Conservation (phyloP, 1,140 invertebrate genomes). For the Theocolax elegans region DNA sequence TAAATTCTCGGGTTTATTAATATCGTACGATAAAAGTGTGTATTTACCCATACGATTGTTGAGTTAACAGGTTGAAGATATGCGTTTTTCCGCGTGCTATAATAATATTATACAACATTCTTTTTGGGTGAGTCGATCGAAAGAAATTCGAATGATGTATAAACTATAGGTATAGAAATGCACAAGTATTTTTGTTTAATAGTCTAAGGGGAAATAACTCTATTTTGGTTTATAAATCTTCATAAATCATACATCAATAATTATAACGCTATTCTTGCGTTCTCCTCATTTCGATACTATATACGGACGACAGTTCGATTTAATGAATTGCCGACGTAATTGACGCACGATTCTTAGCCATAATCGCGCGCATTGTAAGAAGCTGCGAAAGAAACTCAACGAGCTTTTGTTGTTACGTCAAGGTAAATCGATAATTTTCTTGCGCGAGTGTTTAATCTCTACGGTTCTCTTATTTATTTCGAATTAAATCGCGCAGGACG, state of each 20-base stretch:
- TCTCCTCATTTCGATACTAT: too few relatives aligned
- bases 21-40: neutral
- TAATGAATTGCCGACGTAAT: too few relatives aligned
- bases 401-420: neutral
- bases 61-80: too few relatives aligned
- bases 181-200: too few relatives aligned
- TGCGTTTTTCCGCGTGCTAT: too few relatives aligned
- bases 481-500: neutral
- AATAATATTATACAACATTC: too few relatives aligned
- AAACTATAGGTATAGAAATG: too few relatives aligned
- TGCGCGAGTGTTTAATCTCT: too few relatives aligned
- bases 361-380: slow-evolving; percentile 47
- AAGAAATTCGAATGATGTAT: too few relatives aligned
- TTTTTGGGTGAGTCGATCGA: too few relatives aligned
- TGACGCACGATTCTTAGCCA: slow-evolving; percentile 41
- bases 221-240: slow-evolving; percentile 24
- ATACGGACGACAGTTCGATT: too few relatives aligned
- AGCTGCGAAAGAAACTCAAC: neutral
- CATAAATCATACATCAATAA: slow-evolving; percentile 13
- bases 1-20: neutral
- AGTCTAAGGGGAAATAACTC: neutral
- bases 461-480: slow-evolving; percentile 35
- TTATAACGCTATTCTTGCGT: too few relatives aligned
- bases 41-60: neutral
- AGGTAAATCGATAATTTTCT: slow-evolving; percentile 28